Percentiles rank a stretch among this genome's conserved stretches.
Evolutionary conservation across 2,113 vertebrate genomes (phyloP).

Genomic region (Oncorhynchus masou): DNA sequence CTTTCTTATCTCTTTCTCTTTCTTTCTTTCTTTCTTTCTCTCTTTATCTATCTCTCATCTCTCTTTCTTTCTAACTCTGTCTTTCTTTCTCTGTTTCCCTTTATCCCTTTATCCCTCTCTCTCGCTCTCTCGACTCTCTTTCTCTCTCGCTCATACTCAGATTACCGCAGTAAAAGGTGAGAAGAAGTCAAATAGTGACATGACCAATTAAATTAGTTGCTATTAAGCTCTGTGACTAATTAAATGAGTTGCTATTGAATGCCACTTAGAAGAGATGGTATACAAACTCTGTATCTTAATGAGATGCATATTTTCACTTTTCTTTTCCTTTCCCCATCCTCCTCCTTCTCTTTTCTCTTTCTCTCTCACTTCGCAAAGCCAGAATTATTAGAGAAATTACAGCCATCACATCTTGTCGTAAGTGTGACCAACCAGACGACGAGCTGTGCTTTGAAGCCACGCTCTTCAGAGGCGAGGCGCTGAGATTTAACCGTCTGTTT

Average conservation of each 20-base stretch:
- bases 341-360: neutral
- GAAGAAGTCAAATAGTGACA: conserved; percentile 10
- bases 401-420: conserved; percentile 40
- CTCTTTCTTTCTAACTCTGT: no score
- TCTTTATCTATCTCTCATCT: no score
- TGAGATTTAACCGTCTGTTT: conserved; percentile 40
- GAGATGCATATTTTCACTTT: conserved; percentile 28
- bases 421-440: conserved; percentile 21
- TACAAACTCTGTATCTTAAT: conserved; percentile 39
- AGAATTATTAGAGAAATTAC: conserved; percentile 42
- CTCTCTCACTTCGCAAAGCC: neutral
- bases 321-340: neutral
- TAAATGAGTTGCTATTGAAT: conserved; percentile 34
- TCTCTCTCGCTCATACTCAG: conserved; percentile 14
- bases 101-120: neutral
- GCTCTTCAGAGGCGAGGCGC: neutral
- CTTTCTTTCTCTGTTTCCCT: neutral
- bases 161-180: conserved; percentile 7
- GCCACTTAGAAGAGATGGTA: neutral
- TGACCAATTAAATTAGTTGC: conserved; percentile 38
- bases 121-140: neutral
- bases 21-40: no score
- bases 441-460: conserved; percentile 45
- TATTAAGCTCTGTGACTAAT: conserved; percentile 36
- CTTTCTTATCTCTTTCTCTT: no score